Evolutionary conservation across 1,140 invertebrate genomes (phyloP).

Genomic region (Musca vetustissima): DNA sequence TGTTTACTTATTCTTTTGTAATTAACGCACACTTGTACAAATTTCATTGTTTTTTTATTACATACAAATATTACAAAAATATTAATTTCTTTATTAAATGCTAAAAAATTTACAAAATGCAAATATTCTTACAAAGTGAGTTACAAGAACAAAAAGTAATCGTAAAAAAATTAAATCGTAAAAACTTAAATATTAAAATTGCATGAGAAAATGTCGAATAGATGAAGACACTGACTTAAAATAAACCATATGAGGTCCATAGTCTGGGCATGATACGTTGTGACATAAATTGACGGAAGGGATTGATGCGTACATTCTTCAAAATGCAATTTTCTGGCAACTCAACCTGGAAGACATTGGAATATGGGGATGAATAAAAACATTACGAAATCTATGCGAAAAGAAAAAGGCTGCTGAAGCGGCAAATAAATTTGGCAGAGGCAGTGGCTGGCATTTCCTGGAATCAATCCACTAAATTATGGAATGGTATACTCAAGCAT

Average conservation of each 20-base stretch:
- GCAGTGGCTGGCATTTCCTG: too few relatives aligned
- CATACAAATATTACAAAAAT: too few relatives aligned
- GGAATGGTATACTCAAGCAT: background rate
- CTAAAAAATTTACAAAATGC: constrained; percentile 17
- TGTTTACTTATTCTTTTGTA: too few relatives aligned
- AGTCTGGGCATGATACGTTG: constrained; percentile 43
- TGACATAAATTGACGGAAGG: constrained; percentile 33
- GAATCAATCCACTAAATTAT: too few relatives aligned
- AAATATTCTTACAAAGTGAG: background rate
- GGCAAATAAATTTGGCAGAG: background rate
- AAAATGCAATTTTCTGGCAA: constrained; percentile 46
- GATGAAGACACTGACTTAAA: too few relatives aligned
- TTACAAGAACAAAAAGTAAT: constrained; percentile 24
- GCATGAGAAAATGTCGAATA: too few relatives aligned
- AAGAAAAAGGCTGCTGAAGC: background rate
- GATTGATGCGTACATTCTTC: constrained; percentile 43
- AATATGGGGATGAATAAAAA: background rate
- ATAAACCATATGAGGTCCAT: constrained; percentile 31
- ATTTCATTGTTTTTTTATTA: background rate
- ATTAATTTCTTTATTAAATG: background rate
- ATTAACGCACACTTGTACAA: too few relatives aligned
- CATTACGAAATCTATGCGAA: background rate
- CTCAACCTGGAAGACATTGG: constrained; percentile 36
- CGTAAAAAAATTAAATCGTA: constrained; percentile 1
- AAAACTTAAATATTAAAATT: background rate